A percentile compares a stretch with the other conserved stretches of the same genome.
Conservation (phyloP, 2,113 vertebrate genomes). For the Sinosuthora webbiana region DNA sequence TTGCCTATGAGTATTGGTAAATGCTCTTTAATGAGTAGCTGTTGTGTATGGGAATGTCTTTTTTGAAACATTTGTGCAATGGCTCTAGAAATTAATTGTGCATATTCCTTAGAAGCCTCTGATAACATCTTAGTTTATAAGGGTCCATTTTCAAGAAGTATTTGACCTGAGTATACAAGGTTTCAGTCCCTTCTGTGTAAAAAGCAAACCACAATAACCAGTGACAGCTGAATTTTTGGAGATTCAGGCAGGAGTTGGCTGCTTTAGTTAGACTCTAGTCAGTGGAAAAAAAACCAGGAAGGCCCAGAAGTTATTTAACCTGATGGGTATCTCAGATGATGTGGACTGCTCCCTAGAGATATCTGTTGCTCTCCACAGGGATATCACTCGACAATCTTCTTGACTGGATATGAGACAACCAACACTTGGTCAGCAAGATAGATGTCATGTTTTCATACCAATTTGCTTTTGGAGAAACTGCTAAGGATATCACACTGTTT, state of each 20-base stretch:
- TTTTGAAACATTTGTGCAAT: not conserved
- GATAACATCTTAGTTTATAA: not conserved
- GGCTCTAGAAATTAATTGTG: not conserved
- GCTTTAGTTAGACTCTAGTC: not conserved
- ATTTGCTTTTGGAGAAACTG: not conserved
- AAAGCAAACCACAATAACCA: not conserved
- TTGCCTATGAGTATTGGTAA: not conserved
- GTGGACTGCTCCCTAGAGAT: not conserved
- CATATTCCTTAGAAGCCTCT: not conserved
- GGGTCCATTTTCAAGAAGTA: not conserved
- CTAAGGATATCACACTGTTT: not conserved
- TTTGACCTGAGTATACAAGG: not conserved
- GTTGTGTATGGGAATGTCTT: rapidly evolving
- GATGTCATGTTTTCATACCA: not conserved
- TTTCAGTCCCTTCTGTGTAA: not conserved
- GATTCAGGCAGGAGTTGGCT: not conserved
- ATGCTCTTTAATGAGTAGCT: not conserved
- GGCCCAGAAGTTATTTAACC: not conserved
- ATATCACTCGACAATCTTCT: not conserved
- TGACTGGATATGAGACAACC: not conserved
- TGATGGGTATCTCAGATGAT: not conserved
- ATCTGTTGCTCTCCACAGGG: not conserved
- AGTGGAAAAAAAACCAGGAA: not conserved
- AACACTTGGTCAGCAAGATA: not conserved
- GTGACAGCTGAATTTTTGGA: not conserved